Base-by-base conservation (phyloP, 1,140 invertebrate genomes). In the Eumaeus atala region DNA sequence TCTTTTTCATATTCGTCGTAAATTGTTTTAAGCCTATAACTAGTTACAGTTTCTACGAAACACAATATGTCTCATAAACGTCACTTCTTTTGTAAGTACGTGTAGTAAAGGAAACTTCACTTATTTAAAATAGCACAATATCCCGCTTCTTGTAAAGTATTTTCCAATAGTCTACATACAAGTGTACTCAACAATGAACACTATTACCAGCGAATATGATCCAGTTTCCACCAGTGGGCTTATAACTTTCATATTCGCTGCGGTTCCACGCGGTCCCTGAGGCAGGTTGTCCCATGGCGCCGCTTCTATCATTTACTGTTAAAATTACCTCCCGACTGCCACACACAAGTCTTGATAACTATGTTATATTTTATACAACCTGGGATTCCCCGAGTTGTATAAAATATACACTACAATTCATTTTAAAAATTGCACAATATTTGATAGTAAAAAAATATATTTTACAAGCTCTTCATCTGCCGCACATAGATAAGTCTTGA, bases 281-380 rank as follows among this genome's bases (percentile, higher is more conserved):
- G 40, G 40, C 40, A 44, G 14, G 12, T 4, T 9, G 14, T 14
- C 40, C 40, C 40, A 44, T 44, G 16, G 40, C 40, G 17, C 40
- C 16, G 40, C 16, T 44, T 44, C 40, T 44, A 44, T 44, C 40
- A 40, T 40, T 40, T 44, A 44, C 40, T 44, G 40, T 44, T 44
- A 16, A 44, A 44, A 44, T 44, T 16, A 44, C 40, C 40, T 44
- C 16, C 17, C 14, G n/a, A 40, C 38, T 40, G 38, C n/a, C 12
- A 44, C 12, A 16, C 17, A 44, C 16, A 17, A 44, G 40, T 16
- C 40, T 44, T 44, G 16, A 44, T 44, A 44, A 28, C 21, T 28
- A 28, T 28, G 2, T 28, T 28, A 28, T 28, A 28, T 28, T 28
- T 28, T 28, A 28, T 3, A 28, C 6, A 3, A 28, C 21, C 21